Percentiles rank a stretch among this genome's conserved stretches.
These are phyloP conservation scores for Parochlus steinenii DNA, from an alignment of 2,888 invertebrate genomes.

Conservation along the genomic window DNA sequence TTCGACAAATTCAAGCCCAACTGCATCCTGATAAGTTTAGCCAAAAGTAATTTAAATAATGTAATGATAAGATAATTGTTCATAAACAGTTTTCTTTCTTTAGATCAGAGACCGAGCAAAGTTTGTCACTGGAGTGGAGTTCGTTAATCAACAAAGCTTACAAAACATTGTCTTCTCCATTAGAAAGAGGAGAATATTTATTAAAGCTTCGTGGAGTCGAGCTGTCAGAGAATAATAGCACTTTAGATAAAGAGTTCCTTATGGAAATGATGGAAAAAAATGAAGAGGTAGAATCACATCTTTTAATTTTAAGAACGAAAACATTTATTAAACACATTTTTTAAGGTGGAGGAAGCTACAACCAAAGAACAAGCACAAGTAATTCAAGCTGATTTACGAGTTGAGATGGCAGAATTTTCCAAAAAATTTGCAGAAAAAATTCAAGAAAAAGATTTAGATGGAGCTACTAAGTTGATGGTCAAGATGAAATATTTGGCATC, in stretches of 20 bases:
- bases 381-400: constrained; percentile 20
- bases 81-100: no score
- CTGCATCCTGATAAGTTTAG: constrained; percentile 87
- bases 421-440: constrained; percentile 46
- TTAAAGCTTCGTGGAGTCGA: constrained; percentile 47
- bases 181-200: constrained; percentile 53
- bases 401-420: constrained; percentile 6
- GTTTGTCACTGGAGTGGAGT: constrained; percentile 70
- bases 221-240: constrained; percentile 46
- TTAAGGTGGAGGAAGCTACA: constrained; percentile 42
- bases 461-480: constrained; percentile 47
- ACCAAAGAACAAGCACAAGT: constrained; percentile 37
- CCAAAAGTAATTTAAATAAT: no score
- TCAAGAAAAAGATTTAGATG: constrained; percentile 39
- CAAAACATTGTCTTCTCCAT: constrained; percentile 24
- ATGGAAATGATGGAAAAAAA: constrained; percentile 75
- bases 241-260: constrained; percentile 50
- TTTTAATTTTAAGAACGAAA: background rate
- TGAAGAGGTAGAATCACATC: no score
- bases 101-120: constrained; percentile 61
- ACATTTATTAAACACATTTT: background rate
- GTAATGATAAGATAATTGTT: no score
- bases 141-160: constrained; percentile 83
- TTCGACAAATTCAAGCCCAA: constrained; percentile 57
- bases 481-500: constrained; percentile 75